Evolutionary conservation across 1,140 invertebrate species (phyloP), one percentile per base, ranked within the genome.

Genomic region (Heterodera carotae): DNA sequence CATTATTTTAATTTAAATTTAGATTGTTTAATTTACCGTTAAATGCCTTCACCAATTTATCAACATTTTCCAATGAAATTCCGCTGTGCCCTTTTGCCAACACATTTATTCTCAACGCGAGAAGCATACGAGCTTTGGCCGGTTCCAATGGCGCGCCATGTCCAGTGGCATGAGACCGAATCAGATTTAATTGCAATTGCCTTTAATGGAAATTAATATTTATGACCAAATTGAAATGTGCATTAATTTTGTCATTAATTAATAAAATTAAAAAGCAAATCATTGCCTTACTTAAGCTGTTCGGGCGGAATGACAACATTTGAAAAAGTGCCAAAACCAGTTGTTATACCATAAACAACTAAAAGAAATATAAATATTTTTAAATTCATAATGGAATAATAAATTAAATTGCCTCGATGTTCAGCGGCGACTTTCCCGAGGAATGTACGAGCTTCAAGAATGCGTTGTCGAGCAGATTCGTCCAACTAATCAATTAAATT

Each of bases 301-400:
- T 92, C 90, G 25, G 88, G 88, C 27, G 87, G 84, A 71, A 93
- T 92, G 8, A 90, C 88, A 1, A 90, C 91, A 7, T 89, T 89
- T 0, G 92, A 91, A 89, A 93, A 93, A 79, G 92, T 92, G 71
- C 92, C 92, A 87, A 93, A 92, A 43, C 92, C 92, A n/a, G 92
- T 93, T 6, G 92, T 93, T 48, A 93, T 91, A 27, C 92, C 92
- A 87, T 93, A 93, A 7, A 92, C 92, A 76, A 81, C 81, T 60
- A 82, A 83, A 31, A 7, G 29, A 22, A 70, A 29, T 4, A 27
- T 34, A 31, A 27, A 2, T 71, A 69, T 56, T 36, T 12, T 0
- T 22, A 77, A 67, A n/a, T 18, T 33, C 22, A 6, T 59, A 84
- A 89, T 83, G 22, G 7, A 69, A 62, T 27, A 59, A 15, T 29